A percentile compares a stretch with the other conserved stretches of the same genome.
Evolutionary conservation across 2,888 invertebrate genomes (phyloP).

Genomic region (Zygothrica quintamaculata): DNA sequence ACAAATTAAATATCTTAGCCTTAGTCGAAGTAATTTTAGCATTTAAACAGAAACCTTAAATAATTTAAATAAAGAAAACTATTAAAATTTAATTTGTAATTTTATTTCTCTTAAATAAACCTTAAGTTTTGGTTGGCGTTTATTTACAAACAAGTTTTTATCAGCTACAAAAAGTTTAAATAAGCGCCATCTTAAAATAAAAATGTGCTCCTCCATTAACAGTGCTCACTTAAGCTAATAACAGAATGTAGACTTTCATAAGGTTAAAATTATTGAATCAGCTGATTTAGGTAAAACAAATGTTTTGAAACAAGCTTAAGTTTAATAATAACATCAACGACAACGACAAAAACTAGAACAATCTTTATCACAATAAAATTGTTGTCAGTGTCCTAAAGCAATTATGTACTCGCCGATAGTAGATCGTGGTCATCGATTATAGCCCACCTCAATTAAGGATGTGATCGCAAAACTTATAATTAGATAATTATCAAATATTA

Average conservation of each 20-base stretch:
- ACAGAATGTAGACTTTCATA: constrained; percentile 3
- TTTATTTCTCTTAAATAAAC: background rate
- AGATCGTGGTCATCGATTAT: constrained; percentile 11
- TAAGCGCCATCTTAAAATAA: background rate
- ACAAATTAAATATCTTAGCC: constrained; percentile 42
- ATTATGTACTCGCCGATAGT: too few relatives aligned
- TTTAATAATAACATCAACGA: too few relatives aligned
- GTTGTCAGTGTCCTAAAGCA: too few relatives aligned
- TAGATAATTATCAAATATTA: constrained; percentile 5
- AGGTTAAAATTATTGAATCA: too few relatives aligned
- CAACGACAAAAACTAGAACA: too few relatives aligned
- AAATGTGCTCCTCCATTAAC: constrained; percentile 1
- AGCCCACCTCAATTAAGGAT: constrained; percentile 3
- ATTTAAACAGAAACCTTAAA: constrained; percentile 20
- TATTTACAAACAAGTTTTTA: too few relatives aligned
- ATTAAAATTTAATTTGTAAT: constrained; percentile 3
- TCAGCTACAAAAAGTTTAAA: background rate
- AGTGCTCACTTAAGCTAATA: background rate
- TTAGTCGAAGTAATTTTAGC: constrained; percentile 31
- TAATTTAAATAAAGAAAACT: constrained; percentile 32
- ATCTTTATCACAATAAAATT: too few relatives aligned
- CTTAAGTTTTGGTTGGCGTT: too few relatives aligned
- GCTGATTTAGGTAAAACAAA: too few relatives aligned
- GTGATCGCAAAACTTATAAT: too few relatives aligned
- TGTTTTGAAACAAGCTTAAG: too few relatives aligned